Evolutionary conservation across 35 echinoderm and acorn worm genomes (phyloP).

Genomic region (Stichopus chloronotus): DNA sequence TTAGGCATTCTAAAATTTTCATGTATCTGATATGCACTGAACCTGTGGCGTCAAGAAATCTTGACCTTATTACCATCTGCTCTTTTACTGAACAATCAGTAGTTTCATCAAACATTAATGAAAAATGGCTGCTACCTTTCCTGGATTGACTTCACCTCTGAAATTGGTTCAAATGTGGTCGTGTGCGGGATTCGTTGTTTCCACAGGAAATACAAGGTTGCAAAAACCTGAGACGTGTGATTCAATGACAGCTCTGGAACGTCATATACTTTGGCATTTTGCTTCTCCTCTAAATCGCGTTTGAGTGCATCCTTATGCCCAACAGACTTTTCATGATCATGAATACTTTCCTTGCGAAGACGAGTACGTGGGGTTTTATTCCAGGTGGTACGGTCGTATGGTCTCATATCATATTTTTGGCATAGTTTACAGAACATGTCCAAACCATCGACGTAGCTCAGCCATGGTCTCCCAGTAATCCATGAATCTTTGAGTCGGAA

Average conservation of each 20-base stretch:
- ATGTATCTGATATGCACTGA: conserved; percentile 25
- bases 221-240: conserved; percentile 40
- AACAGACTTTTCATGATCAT: conserved; percentile 48
- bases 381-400: conserved; percentile 45
- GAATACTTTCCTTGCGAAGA: conserved; percentile 38
- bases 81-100: conserved; percentile 44
- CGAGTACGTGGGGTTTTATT: conserved; percentile 45
- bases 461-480: neutral
- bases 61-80: conserved; percentile 54
- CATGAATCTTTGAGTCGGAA: conserved; percentile 11
- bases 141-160: conserved; percentile 54
- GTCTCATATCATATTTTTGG: conserved; percentile 57
- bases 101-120: conserved; percentile 75
- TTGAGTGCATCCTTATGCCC: conserved; percentile 34
- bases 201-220: conserved; percentile 53
- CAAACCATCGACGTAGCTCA: neutral
- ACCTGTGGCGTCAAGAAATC: conserved; percentile 50
- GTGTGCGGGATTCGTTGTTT: conserved; percentile 55
- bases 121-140: conserved; percentile 44
- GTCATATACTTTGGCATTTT: neutral
- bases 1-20: conserved; percentile 47
- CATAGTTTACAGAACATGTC: conserved; percentile 63
- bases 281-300: neutral
- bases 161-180: conserved; percentile 59
- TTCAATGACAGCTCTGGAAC: neutral